A percentile compares a stretch with the other conserved stretches of the same genome.
phyloP scores from a whole-genome alignment of 2,113 vertebrate genomes.

The Sphaerodactylus townsendi region DNA sequence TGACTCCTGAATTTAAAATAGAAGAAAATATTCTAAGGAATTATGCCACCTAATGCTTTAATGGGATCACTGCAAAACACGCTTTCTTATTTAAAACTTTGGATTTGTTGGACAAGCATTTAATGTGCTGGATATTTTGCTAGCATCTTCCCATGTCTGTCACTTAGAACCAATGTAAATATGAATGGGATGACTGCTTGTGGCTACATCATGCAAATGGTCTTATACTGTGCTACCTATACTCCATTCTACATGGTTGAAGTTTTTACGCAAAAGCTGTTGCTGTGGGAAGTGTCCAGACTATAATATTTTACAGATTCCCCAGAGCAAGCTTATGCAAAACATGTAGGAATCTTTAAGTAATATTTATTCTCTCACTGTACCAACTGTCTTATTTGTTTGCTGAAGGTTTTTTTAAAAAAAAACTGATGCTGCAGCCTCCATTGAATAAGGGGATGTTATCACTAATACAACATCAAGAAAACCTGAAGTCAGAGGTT shows the following conservation, averaged over 20 bases:
- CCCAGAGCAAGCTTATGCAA: too few species aligned
- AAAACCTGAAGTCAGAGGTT: too few species aligned
- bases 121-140: conserved; percentile 6
- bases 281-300: too few species aligned
- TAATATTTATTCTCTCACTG: too few species aligned
- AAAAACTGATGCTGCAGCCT: too few species aligned
- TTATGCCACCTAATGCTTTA: background rate
- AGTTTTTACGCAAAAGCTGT: too few species aligned
- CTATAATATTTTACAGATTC: too few species aligned
- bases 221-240: background rate
- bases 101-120: conserved; percentile 26
- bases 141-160: background rate
- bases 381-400: too few species aligned
- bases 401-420: too few species aligned
- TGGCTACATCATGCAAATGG: background rate
- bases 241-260: background rate
- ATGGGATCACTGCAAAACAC: background rate
- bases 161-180: background rate
- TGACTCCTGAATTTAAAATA: background rate
- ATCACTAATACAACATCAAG: too few species aligned
- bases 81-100: conserved; percentile 2
- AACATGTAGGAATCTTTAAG: too few species aligned
- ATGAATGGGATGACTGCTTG: background rate
- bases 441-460: too few species aligned
- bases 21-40: background rate